phyloP scores from a whole-genome alignment of 2,888 invertebrate species.

The Papilio elwesi region DNA sequence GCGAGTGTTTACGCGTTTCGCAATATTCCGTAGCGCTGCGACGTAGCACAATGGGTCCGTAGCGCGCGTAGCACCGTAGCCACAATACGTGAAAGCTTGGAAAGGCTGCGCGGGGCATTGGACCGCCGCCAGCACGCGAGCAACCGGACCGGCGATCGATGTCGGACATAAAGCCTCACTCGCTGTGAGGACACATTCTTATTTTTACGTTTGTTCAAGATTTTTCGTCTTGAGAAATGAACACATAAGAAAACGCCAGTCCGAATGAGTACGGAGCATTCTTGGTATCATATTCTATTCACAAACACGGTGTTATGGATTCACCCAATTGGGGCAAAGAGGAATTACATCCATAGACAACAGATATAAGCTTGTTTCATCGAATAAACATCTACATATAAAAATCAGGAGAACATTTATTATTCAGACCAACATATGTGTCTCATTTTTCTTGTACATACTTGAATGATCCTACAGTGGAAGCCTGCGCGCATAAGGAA shows the following conservation, averaged over 20 bases:
- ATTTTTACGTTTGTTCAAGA: slow-evolving; percentile 34
- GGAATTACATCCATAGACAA: too few species aligned
- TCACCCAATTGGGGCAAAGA: too few species aligned
- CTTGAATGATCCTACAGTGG: slow-evolving; percentile 31
- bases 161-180: slow-evolving; percentile 38
- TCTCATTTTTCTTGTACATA: slow-evolving; percentile 27
- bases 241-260: slow-evolving; percentile 3
- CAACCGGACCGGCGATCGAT: slow-evolving; percentile 45
- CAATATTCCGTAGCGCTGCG: slow-evolving; percentile 45
- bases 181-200: slow-evolving; percentile 29
- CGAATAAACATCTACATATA: neutral
- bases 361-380: too few species aligned
- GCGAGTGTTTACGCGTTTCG: slow-evolving; percentile 25
- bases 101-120: slow-evolving; percentile 44
- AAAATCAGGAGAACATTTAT: slow-evolving; percentile 14
- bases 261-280: neutral
- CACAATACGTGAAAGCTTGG: slow-evolving; percentile 47
- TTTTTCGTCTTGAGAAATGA: slow-evolving; percentile 36
- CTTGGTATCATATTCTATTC: too few species aligned
- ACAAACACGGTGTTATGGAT: too few species aligned
- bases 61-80: slow-evolving; percentile 42
- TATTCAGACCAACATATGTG: neutral
- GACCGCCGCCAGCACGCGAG: slow-evolving; percentile 47
- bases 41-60: slow-evolving; percentile 49
- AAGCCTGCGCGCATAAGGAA: slow-evolving; percentile 35